Evolutionary conservation across 2,113 vertebrate species (phyloP).

Genomic region (Anser brachyrhynchus): DNA sequence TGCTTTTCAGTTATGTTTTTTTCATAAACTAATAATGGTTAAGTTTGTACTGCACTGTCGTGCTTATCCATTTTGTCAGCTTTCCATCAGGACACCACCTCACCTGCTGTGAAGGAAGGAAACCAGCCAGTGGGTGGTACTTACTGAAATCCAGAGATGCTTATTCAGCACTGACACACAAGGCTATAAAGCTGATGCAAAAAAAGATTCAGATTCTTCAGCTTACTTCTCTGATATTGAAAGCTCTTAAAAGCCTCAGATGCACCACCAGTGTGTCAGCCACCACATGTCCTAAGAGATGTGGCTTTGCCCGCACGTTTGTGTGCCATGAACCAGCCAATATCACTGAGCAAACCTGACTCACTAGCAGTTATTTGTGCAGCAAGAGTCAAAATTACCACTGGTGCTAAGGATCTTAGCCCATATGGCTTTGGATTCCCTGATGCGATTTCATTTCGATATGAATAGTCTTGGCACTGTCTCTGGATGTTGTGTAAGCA

Average conservation of each 20-base stretch:
- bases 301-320: not conserved
- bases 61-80: not conserved
- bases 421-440: not conserved
- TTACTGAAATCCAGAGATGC: not conserved
- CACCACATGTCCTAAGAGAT: rapidly evolving
- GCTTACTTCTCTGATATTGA: not conserved
- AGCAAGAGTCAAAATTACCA: not conserved
- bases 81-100: not conserved
- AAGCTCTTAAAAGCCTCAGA: not conserved
- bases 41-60: not conserved
- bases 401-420: not conserved
- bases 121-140: not conserved
- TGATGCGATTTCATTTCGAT: not conserved
- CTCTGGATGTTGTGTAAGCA: not conserved
- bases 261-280: rapidly evolving
- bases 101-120: not conserved
- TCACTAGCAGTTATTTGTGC: not conserved
- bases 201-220: not conserved
- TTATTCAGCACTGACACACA: not conserved
- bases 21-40: not conserved
- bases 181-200: not conserved
- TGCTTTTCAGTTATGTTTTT: constrained; percentile 1
- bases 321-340: not conserved
- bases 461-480: not conserved
- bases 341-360: not conserved